These are phyloP conservation scores for Cosmia trapezina DNA, from an alignment of 2,888 invertebrate species.

Conservation along the genomic window DNA sequence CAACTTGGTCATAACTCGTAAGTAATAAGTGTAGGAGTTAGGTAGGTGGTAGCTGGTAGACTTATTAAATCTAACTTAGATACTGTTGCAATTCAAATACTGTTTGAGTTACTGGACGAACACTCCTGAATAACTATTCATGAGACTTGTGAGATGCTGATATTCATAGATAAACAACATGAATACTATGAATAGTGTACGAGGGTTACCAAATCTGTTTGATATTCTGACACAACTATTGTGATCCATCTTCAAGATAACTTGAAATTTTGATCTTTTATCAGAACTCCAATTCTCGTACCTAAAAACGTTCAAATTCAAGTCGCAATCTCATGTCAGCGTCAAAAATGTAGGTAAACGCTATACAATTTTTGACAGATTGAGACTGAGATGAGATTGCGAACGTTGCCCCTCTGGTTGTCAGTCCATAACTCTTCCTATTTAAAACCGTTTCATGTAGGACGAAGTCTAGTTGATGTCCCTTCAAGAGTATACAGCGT, in stretches of 20 bases:
- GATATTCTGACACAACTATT: slow-evolving; percentile 11
- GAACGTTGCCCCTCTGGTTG: too few species aligned
- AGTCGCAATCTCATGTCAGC: too few species aligned
- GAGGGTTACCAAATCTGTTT: slow-evolving; percentile 15
- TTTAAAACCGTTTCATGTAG: slow-evolving; percentile 25
- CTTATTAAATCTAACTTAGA: slow-evolving; percentile 28
- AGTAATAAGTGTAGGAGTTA: slow-evolving; percentile 32
- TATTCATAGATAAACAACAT: slow-evolving; percentile 30
- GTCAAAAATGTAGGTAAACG: too few species aligned
- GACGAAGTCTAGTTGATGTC: background rate
- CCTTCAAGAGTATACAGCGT: background rate
- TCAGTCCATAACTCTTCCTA: slow-evolving; percentile 36
- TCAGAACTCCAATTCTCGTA: too few species aligned
- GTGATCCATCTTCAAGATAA: slow-evolving; percentile 46
- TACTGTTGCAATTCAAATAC: slow-evolving; percentile 32
- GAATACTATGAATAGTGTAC: slow-evolving; percentile 21
- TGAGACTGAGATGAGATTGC: too few species aligned
- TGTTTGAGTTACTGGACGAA: slow-evolving; percentile 18
- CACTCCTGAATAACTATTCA: slow-evolving; percentile 40
- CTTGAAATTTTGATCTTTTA: slow-evolving; percentile 14
- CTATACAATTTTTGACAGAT: too few species aligned
- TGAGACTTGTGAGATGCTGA: slow-evolving; percentile 31
- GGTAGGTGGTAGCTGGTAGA: slow-evolving; percentile 13
- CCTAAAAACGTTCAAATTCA: too few species aligned
- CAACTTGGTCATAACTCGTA: background rate